These are phyloP conservation scores for Bergia sp. DNA, from an alignment of 92 coral and sea anemone species.

Conservation along the genomic window DNA sequence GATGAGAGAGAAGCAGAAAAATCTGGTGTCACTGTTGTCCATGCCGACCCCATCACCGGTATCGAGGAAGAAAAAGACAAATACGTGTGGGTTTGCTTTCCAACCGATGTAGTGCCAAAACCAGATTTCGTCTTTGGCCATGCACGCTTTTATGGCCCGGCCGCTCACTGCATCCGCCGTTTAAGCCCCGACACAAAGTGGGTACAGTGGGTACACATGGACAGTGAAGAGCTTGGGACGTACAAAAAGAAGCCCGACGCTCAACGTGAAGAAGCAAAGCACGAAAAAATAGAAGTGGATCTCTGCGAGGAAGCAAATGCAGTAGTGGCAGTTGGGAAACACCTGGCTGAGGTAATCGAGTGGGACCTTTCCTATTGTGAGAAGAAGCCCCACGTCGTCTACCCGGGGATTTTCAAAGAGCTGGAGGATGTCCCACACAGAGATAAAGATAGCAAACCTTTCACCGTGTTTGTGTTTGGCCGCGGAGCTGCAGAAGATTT, in stretches of 20 bases:
- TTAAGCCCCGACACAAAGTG: slow-evolving; percentile 27
- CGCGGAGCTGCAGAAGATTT: slow-evolving; percentile 26
- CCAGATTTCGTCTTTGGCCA: slow-evolving; percentile 38
- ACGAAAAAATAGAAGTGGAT: neutral
- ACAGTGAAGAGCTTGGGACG: slow-evolving; percentile 26
- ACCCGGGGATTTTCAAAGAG: slow-evolving; percentile 14
- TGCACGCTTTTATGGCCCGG: slow-evolving; percentile 30
- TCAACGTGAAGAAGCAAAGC: neutral
- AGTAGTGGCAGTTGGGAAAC: slow-evolving; percentile 18
- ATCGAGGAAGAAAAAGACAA: slow-evolving; percentile 11
- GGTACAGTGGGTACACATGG: slow-evolving; percentile 36
- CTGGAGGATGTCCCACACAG: neutral
- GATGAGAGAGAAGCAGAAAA: slow-evolving; percentile 4
- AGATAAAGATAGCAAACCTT: neutral
- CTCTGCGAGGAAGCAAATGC: slow-evolving; percentile 28
- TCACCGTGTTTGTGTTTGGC: slow-evolving; percentile 26
- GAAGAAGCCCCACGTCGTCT: neutral
- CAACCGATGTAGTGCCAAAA: neutral
- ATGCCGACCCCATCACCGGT: slow-evolving; percentile 23
- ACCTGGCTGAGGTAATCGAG: neutral
- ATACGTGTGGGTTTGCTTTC: slow-evolving; percentile 15
- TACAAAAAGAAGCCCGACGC: slow-evolving; percentile 20
- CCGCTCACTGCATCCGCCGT: slow-evolving; percentile 37
- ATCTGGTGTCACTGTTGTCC: neutral
- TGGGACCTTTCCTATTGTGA: neutral